These are phyloP conservation scores for Poicephalus gulielmi DNA, from an alignment of 2,113 vertebrate species.

Conservation along the genomic window DNA sequence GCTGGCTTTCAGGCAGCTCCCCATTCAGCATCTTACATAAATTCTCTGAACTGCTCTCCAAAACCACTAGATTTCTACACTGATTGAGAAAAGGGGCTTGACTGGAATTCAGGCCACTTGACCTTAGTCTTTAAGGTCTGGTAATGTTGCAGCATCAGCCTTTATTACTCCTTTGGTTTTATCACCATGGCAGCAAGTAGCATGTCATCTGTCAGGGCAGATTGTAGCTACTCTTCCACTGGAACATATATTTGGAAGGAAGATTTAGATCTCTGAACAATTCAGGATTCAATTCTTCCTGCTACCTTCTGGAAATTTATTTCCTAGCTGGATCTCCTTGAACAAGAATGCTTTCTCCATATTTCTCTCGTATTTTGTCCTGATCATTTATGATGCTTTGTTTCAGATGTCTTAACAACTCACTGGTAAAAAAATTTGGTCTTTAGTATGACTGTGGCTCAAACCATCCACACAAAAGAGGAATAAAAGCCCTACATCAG, in stretches of 20 bases:
- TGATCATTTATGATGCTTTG: not conserved
- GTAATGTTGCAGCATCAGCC: not conserved
- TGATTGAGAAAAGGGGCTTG: not conserved
- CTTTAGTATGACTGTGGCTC: not conserved
- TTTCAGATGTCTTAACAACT: not conserved
- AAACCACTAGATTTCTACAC: not conserved
- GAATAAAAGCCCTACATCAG: not conserved
- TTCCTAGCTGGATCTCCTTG: not conserved
- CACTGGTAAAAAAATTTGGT: not conserved
- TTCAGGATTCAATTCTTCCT: not conserved
- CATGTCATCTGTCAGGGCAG: not conserved
- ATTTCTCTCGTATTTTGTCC: not conserved
- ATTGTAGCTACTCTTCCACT: not conserved
- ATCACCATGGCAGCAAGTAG: not conserved
- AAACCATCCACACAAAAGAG: not conserved
- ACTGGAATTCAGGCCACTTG: not conserved
- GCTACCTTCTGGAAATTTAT: not conserved
- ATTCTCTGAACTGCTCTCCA: conserved; percentile 15
- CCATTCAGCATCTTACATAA: conserved; percentile 3
- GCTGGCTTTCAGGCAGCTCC: conserved; percentile 56
- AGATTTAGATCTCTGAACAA: not conserved
- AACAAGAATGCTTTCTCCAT: not conserved
- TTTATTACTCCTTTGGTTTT: not conserved
- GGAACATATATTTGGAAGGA: not conserved
- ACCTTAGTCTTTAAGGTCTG: not conserved